Evolutionary conservation across 2,888 invertebrate species (phyloP).

Genomic region (Kuschelorhynchus macadamiae): DNA sequence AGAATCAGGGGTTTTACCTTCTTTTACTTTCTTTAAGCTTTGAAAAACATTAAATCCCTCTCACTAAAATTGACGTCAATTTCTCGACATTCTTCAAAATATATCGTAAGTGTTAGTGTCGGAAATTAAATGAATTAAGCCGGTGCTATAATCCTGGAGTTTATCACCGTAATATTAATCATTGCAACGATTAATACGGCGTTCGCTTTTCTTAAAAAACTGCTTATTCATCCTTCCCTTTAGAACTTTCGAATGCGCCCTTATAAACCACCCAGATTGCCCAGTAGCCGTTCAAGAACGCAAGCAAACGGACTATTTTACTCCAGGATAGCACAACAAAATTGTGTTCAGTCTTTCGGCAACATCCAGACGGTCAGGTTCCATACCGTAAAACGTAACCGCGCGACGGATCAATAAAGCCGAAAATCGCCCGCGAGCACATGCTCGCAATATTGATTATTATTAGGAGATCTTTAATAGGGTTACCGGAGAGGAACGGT

Average conservation of each 20-base stretch:
- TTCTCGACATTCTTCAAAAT: neutral
- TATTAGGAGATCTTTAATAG: constrained; percentile 32
- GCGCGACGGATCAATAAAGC: constrained; percentile 48
- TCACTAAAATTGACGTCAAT: no score
- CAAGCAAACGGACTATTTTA: constrained; percentile 27
- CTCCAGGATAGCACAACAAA: constrained; percentile 48
- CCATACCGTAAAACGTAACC: constrained; percentile 9
- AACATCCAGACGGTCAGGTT: constrained; percentile 40
- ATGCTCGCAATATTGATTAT: constrained; percentile 52
- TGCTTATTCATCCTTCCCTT: no score
- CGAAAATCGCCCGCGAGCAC: constrained; percentile 54
- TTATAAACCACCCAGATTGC: constrained; percentile 19
- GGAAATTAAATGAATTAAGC: no score
- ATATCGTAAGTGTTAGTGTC: no score
- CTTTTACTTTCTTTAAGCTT: no score
- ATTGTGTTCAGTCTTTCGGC: constrained; percentile 47
- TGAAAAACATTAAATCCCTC: no score
- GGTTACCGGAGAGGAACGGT: constrained; percentile 21
- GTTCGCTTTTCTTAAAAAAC: no score
- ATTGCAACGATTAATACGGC: no score
- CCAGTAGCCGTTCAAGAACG: constrained; percentile 30
- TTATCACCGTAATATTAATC: no score
- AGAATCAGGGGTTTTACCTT: no score
- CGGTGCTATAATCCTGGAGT: no score
- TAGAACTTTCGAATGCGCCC: constrained; percentile 18